Conservation (phyloP, 2,888 invertebrate genomes). For the Anoncus sp. region DNA sequence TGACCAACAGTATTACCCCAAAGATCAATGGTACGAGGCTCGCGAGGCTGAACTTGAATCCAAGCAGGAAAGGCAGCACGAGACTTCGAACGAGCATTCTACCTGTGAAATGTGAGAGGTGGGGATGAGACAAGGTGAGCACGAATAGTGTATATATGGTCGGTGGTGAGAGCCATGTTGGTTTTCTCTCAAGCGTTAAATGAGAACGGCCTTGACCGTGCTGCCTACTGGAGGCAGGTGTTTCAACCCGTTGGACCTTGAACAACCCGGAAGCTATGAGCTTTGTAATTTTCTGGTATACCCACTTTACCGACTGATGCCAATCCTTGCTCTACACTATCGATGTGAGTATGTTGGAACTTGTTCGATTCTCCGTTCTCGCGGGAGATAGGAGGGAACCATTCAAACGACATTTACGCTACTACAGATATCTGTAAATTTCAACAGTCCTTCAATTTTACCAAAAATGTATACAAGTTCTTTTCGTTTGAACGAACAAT, state of each 20-base stretch:
- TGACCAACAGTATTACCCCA: conserved; percentile 88
- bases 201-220: conserved; percentile 75
- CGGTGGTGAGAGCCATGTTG: conserved; percentile 10
- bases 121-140: conserved; percentile 12
- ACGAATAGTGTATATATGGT: background rate
- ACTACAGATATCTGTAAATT: background rate
- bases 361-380: conserved; percentile 41
- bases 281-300: conserved; percentile 12
- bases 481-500: too few relatives aligned
- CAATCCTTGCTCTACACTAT: conserved; percentile 51
- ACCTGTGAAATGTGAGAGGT: conserved; percentile 85
- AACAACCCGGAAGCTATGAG: conserved; percentile 38
- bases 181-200: conserved; percentile 10
- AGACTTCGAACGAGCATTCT: conserved; percentile 89
- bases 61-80: conserved; percentile 90
- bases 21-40: conserved; percentile 90
- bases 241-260: conserved; percentile 61
- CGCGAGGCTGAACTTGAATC: conserved; percentile 91
- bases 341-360: conserved; percentile 29
- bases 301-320: conserved; percentile 41
- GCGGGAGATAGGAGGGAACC: background rate
- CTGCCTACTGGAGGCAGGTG: conserved; percentile 73
- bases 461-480: too few relatives aligned
- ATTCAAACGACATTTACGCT: background rate
- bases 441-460: background rate